Percentiles rank a stretch among this genome's conserved stretches.
Evolutionary conservation across 2,113 vertebrate species (phyloP).

Genomic region (Corythornis madagascariensis): DNA sequence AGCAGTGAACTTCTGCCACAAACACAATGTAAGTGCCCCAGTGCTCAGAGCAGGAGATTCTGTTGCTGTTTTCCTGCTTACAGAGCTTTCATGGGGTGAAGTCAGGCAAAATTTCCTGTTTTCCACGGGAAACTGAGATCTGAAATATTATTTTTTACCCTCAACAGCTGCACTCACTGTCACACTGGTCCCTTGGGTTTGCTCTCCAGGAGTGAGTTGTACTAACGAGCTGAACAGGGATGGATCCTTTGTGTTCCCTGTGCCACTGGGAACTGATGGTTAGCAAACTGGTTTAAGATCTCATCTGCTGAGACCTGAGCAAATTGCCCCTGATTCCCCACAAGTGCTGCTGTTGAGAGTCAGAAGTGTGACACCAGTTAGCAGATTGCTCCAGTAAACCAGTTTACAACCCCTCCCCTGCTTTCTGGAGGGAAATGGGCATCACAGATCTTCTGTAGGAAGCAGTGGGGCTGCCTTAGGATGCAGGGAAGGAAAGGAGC

Average conservation of each 20-base stretch:
- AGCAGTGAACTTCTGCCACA: conserved; percentile 95
- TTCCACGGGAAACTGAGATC: background rate
- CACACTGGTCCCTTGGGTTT: background rate
- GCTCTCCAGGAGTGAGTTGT: background rate
- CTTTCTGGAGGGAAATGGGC: background rate
- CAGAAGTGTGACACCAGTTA: background rate
- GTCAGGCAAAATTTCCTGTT: background rate
- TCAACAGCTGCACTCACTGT: background rate
- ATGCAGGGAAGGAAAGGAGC: background rate
- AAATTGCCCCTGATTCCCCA: background rate
- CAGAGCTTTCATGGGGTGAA: background rate
- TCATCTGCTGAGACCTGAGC: background rate
- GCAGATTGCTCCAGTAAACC: background rate
- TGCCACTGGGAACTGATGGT: rapidly evolving
- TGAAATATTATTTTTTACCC: background rate
- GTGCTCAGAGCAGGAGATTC: rapidly evolving
- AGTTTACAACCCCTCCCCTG: background rate
- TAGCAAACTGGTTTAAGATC: background rate
- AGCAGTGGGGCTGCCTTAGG: background rate
- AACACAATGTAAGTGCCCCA: conserved; percentile 87
- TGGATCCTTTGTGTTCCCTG: background rate
- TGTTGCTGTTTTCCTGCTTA: background rate
- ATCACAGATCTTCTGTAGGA: background rate
- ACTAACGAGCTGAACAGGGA: background rate
- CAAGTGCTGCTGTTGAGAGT: background rate